Base-by-base conservation (phyloP, 2,888 invertebrate genomes). In the Blomia tropicalis region DNA sequence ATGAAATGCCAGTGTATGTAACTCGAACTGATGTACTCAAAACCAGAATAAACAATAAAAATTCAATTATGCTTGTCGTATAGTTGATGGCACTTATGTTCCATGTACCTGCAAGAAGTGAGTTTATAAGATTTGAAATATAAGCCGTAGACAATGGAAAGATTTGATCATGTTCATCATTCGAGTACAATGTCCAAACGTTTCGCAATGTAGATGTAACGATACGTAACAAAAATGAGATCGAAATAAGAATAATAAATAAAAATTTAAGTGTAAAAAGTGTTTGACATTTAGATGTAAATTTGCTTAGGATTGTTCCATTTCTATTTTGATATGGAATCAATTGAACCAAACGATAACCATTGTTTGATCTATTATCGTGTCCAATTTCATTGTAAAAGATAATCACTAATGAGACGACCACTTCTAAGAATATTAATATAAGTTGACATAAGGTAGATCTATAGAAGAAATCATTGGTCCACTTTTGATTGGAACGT, bases 191-290 rank as follows among this genome's bases (percentile, higher is more conserved):
- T 14, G n/a, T 14, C 22, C 5, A 47, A 47, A 47, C 14, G 27
- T n/a, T 47, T 7, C 51, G 7, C 51, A 7, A 47, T 14, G 51
- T 47, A 19, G 56, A 30, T 22, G 56, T 56, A 11, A 27, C 11
- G 11, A 56, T 3, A 1, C 56, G 56, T 32, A 56, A 25, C 4
- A 56, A 25, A 30, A 56, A 27, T 2, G 56, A 56, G 25, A 56
- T 14, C n/a, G 56, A 30, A 31, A 56, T 56, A 14, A 56, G 11
- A 56, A 56, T 19, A 2, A 56, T 56, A 2, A 56, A 56, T 29
- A 36, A 29, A 3, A 56, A 27, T 31, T 56, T 56, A 11, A 56
- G 29, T 19, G 19, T 31, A 23, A 56, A 56, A 2, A 56, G 25
- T 4, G 29, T 29, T 19, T 7, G 31, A 36, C 25, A 56, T 31